A percentile compares a stretch with the other conserved stretches of the same genome.
Evolutionary conservation across 2,113 vertebrate genomes (phyloP).

Genomic region (Gopherus evgoodei): DNA sequence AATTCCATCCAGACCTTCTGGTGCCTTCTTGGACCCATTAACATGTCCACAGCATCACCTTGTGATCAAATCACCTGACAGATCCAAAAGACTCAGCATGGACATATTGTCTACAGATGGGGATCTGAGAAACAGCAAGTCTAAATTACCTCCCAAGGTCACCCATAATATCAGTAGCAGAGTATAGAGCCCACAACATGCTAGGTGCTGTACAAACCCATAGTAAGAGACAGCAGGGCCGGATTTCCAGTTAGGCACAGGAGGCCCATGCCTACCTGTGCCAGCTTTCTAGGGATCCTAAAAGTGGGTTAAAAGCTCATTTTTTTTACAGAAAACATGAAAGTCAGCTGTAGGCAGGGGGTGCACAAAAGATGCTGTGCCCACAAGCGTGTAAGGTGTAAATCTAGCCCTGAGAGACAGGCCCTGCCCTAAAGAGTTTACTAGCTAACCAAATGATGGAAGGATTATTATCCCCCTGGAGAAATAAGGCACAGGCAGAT

Average conservation of each 20-base stretch:
- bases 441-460: neutral
- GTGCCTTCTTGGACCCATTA: neutral
- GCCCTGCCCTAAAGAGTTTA: neutral
- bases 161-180: neutral
- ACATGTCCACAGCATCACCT: neutral
- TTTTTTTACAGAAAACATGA: no score
- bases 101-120: neutral
- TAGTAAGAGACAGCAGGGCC: neutral
- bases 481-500: neutral
- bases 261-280: no score
- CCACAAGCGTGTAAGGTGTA: no score
- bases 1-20: neutral
- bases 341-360: no score
- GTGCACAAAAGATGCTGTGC: no score
- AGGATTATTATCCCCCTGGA: neutral
- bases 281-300: no score
- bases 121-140: neutral
- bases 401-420: no score
- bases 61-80: neutral
- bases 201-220: neutral
- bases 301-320: no score
- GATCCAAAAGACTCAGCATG: neutral
- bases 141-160: neutral
- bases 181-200: neutral
- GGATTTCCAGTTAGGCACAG: no score